phyloP scores from a whole-genome alignment of 2,113 vertebrate species.

The Caloenas nicobarica region DNA sequence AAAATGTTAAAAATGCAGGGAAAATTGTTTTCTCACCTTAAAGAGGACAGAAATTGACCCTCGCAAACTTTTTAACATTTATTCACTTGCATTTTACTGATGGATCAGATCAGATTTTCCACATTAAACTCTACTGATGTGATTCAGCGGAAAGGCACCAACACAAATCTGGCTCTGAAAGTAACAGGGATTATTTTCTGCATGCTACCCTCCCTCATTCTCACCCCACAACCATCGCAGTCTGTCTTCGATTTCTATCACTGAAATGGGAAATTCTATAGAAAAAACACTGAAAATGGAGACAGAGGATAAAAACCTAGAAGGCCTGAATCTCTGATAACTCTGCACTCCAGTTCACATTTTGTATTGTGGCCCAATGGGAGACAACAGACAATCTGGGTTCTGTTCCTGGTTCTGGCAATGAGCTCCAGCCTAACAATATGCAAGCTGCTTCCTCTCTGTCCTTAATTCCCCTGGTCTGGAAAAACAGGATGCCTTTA shows the following conservation, averaged over 20 bases:
- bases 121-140: background rate
- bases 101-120: background rate
- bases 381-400: conserved; percentile 49
- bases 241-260: background rate
- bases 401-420: conserved; percentile 63
- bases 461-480: conserved; percentile 59
- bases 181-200: background rate
- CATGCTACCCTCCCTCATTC: background rate
- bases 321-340: background rate
- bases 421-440: conserved; percentile 32
- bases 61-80: background rate
- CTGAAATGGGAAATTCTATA: background rate
- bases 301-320: conserved; percentile 30
- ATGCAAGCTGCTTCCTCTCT: conserved; percentile 61
- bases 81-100: background rate
- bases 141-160: background rate
- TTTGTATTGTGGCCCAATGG: conserved; percentile 35
- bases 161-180: background rate
- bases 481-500: conserved; percentile 29
- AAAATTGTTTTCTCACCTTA: background rate
- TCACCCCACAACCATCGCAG: background rate
- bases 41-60: background rate
- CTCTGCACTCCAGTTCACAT: conserved; percentile 35
- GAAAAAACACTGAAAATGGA: conserved; percentile 1
- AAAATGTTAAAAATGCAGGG: background rate